Evolutionary conservation across 2,797 vertebrate genomes (phyloP).

Genomic region (Sitta carolinensis): DNA sequence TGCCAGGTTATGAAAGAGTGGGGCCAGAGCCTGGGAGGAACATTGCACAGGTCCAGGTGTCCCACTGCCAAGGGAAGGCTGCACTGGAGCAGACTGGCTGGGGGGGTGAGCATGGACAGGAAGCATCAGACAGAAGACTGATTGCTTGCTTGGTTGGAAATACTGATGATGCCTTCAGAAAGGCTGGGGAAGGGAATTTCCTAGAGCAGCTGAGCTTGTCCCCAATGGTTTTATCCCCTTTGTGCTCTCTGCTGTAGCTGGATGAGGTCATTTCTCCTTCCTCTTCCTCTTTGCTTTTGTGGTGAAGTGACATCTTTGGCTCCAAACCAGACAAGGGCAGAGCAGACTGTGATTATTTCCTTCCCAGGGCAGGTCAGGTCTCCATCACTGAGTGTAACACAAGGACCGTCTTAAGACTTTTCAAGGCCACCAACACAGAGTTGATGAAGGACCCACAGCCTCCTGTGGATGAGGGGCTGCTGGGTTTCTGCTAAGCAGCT

Average conservation of each 20-base stretch:
- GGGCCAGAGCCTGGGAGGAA: not conserved
- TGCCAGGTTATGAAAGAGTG: not conserved
- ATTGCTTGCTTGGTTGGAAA: not conserved
- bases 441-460: not conserved
- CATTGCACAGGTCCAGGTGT: rapidly evolving
- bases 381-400: rapidly evolving
- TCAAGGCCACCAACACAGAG: not conserved
- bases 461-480: rapidly evolving
- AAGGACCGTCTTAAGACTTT: not conserved
- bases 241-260: not conserved
- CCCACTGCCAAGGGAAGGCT: not conserved
- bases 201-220: not conserved
- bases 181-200: not conserved
- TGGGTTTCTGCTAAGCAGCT: not conserved
- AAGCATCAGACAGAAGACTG: not conserved
- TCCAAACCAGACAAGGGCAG: constrained; percentile 1
- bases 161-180: not conserved
- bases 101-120: not conserved
- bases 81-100: rapidly evolving
- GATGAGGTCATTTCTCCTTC: constrained; percentile 40
- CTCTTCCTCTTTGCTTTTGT: constrained; percentile 17
- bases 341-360: constrained; percentile 25
- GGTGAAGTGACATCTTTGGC: constrained; percentile 1
- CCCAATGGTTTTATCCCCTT: not conserved
- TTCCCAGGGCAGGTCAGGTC: not conserved